Evolutionary conservation across 2,113 vertebrate species (phyloP), one percentile per base, ranked within the genome.

Genomic region (Copsychus sechellarum): DNA sequence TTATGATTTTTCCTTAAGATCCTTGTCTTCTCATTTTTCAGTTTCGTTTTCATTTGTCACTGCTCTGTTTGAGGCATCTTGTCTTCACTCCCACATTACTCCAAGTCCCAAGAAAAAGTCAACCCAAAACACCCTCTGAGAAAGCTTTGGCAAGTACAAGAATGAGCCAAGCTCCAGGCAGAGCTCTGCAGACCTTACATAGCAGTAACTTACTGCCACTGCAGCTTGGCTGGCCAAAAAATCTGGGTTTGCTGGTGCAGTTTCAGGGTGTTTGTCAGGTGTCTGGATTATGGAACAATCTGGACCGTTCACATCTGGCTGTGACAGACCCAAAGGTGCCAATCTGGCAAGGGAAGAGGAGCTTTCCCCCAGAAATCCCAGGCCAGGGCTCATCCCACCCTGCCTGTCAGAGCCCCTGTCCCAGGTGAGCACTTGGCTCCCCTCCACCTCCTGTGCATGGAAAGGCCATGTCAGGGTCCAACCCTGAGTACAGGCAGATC

Each of bases 1-100:
- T 95, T 96, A 90, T 96, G 87, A 74, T 81, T 96, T 96, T 93
- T 95, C 88, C 79, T 90, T 88, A 88, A 90, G 86, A 95, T 83
- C 65, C 36, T 81, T 45, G 61, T 90, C 80, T 93, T 74, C 88
- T 96, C 93, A 81, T 96, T 96, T 96, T 96, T 96, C 94, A 94
- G 36, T 64, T 88, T 88, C 67, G 90, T 94, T 90, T 88, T 92
- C 86, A 90, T 95, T 94, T 92, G 72, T 90, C 95, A 95, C 61
- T 93, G 88, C 73, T 53, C 40, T 71, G 20, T 76, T 92, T 40
- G 76, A 95, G 72, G 76, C 64, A 84, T 93, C 92, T 84, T 95
- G 90, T 95, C 92, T 95, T 94, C 93, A 88, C 65, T 88, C 69
- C 69, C 3, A 0, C 48, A 65, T 86, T 88, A 67, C 64, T 91